Base-by-base conservation (phyloP, 1,140 invertebrate genomes). In the Drosophila navojoa region DNA sequence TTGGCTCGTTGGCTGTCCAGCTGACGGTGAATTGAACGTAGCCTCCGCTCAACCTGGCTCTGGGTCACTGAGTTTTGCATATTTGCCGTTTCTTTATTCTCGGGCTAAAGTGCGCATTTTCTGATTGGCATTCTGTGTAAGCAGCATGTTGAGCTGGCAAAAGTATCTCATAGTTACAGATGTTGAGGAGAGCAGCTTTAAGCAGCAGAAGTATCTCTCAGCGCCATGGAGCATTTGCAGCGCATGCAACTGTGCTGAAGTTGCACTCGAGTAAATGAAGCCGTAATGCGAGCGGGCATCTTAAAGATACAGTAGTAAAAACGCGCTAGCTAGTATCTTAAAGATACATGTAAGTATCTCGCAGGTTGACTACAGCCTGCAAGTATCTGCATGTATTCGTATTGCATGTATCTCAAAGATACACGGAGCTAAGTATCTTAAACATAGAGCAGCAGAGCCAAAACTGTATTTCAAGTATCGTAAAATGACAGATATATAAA, bases 61-160 rank as follows among this genome's bases (percentile, higher is more conserved):
- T 71, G 69, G 69, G 69, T 71, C 69, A 71, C 53, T 71, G 25
- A 29, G 42, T 45, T 59, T 59, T 45, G 42, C 38, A 66, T 64
- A 35, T 11, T 54, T 11, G 52, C 52, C 29, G 11, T 45, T 45
- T 15, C 42, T 45, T 16, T 15, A 19, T 45, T 15, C 42, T 9
- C 3, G 6, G 6, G 15, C n/a, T 2, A 45, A 45, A 45, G 5
- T 16, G 42, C 35, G 35, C 35, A 38, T 38, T 38, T 38, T 38
- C 35, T 13, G 35, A 38, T 38, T 38, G 35, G 10, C 35, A 38
- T 11, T 38, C 35, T 3, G 2, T 11, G 9, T 35, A 35, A 35
- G 32, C 3, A 35, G 32, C 32, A 35, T 35, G 32, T 9, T 35
- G 32, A 35, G 9, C 32, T 2, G 1, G 5, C 42, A 15, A 16